These are phyloP conservation scores for Phodopus roborovskii DNA, from an alignment of 2,113 vertebrate genomes.

Conservation along the genomic window DNA sequence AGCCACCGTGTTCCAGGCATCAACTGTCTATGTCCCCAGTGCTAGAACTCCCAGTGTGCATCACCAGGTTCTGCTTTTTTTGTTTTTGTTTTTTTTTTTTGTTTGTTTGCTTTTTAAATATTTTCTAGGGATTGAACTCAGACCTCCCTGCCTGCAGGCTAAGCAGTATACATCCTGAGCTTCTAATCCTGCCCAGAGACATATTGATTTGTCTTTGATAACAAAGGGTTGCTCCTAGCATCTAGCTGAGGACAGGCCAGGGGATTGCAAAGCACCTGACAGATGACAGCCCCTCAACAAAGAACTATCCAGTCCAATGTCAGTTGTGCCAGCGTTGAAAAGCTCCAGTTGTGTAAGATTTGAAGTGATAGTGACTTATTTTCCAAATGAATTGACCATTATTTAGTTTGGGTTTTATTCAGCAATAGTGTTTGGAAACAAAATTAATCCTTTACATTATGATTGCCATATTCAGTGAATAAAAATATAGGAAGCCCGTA, in stretches of 20 bases:
- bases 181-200: neutral
- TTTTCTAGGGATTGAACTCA: neutral
- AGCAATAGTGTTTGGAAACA: constrained; percentile 42
- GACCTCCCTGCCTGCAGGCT: neutral
- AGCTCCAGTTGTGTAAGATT: neutral
- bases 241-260: neutral
- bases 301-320: neutral
- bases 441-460: constrained; percentile 24
- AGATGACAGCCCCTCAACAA: neutral
- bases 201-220: neutral
- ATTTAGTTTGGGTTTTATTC: constrained; percentile 9
- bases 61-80: too few species aligned
- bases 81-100: too few species aligned
- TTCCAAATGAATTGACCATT: constrained; percentile 7
- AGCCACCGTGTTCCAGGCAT: neutral
- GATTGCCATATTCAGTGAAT: neutral
- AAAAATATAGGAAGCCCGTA: neutral
- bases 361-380: constrained; percentile 26
- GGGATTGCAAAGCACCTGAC: neutral
- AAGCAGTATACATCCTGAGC: neutral
- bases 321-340: neutral
- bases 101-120: too few species aligned
- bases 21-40: neutral
- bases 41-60: neutral
- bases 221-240: neutral